Conservation (phyloP, 1,140 invertebrate species). For the Gryllus bimaculatus region DNA sequence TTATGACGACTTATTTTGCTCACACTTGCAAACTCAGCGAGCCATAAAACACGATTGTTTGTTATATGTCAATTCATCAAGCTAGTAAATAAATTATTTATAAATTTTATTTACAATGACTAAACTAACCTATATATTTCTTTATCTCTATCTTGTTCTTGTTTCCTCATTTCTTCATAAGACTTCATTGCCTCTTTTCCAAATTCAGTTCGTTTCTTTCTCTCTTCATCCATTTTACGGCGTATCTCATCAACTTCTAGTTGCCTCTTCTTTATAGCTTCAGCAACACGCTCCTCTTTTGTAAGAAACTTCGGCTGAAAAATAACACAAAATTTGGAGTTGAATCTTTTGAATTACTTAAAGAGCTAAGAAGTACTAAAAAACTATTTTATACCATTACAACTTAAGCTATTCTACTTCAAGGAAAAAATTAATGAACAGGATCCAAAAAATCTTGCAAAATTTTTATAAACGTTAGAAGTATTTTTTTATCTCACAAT, state of each 20-base stretch:
- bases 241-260: conserved; percentile 68
- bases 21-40: neutral
- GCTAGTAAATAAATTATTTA: neutral
- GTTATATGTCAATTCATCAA: no score
- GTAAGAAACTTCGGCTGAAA: conserved; percentile 86
- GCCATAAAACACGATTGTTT: no score
- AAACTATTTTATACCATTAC: no score
- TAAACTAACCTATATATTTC: conserved; percentile 22
- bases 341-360: no score
- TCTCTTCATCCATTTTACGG: conserved; percentile 58
- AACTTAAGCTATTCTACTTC: no score
- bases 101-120: neutral
- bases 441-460: no score
- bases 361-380: no score
- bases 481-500: no score
- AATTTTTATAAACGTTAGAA: no score
- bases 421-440: no score
- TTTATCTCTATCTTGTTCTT: conserved; percentile 29
- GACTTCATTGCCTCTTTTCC: conserved; percentile 45
- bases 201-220: conserved; percentile 48
- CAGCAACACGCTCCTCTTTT: conserved; percentile 84
- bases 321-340: conserved; percentile 10
- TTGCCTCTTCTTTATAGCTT: conserved; percentile 80
- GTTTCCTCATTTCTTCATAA: conserved; percentile 34
- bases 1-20: no score